These are phyloP conservation scores for Pogonus chalceus DNA, from an alignment of 1,140 invertebrate species.

Conservation along the genomic window DNA sequence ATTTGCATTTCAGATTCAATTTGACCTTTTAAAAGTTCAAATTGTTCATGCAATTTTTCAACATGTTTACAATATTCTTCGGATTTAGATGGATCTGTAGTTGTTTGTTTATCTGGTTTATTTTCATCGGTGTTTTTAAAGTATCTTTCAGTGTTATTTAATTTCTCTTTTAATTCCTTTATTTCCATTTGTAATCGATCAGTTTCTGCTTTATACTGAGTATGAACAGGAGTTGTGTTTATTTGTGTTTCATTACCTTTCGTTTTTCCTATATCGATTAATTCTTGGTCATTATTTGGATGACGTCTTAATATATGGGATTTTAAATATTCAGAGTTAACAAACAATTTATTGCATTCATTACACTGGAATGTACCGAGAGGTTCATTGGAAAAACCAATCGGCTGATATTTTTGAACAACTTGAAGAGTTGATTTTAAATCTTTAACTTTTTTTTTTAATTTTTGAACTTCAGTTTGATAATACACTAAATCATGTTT, in stretches of 20 bases:
- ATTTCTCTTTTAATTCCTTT: conserved; percentile 45
- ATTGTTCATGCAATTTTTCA: conserved; percentile 25
- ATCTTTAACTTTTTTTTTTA: conserved; percentile 12
- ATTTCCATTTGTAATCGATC: conserved; percentile 46
- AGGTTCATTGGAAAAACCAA: not conserved
- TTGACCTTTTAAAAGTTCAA: conserved; percentile 27
- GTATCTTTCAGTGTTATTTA: conserved; percentile 41
- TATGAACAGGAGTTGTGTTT: not conserved
- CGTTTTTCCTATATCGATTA: not conserved
- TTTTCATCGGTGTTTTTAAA: conserved; percentile 14
- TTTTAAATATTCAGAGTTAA: conserved; percentile 44
- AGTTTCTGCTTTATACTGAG: conserved; percentile 37
- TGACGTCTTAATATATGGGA: conserved; percentile 43
- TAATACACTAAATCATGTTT: conserved; percentile 15
- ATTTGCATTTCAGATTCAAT: conserved; percentile 28
- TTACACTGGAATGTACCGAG: conserved; percentile 35
- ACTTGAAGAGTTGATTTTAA: conserved; percentile 10
- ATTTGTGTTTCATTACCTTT: not conserved
- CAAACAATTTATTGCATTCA: conserved; percentile 45
- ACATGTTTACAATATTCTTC: conserved; percentile 15
- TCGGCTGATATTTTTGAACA: not conserved
- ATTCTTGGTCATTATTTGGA: conserved; percentile 22
- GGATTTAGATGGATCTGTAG: conserved; percentile 10
- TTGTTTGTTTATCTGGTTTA: conserved; percentile 10
- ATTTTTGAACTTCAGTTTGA: conserved; percentile 12